Evolutionary conservation across 2,113 vertebrate species (phyloP).

Genomic region (Microcebus ravelobensis): DNA sequence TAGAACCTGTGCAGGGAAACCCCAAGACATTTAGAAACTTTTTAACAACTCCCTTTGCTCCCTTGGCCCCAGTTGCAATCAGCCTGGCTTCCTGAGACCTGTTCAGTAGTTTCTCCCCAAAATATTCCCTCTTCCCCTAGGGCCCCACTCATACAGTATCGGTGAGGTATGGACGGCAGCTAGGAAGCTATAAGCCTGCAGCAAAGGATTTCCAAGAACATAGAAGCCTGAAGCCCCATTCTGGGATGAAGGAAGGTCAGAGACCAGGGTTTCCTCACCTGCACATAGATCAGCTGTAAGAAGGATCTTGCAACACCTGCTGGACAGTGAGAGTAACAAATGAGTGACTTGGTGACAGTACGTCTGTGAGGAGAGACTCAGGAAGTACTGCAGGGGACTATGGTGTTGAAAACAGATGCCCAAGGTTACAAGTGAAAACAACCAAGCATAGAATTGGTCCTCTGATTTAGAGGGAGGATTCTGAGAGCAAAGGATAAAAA

Average conservation of each 20-base stretch:
- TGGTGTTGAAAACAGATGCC: background rate
- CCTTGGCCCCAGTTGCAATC: background rate
- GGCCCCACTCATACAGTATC: background rate
- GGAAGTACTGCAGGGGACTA: background rate
- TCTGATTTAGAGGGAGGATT: background rate
- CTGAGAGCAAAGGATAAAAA: background rate
- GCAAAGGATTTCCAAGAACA: background rate
- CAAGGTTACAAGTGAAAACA: background rate
- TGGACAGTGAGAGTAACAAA: background rate
- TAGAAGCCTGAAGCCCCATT: background rate
- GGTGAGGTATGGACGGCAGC: background rate
- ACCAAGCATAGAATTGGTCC: background rate
- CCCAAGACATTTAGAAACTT: slow-evolving; percentile 52
- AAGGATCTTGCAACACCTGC: background rate
- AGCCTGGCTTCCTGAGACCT: background rate
- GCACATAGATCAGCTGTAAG: background rate
- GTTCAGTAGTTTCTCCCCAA: background rate
- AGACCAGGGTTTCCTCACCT: background rate
- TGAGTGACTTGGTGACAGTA: background rate
- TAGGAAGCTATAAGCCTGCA: background rate
- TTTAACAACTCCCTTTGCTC: slow-evolving; percentile 69
- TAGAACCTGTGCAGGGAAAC: no score
- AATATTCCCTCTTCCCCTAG: background rate
- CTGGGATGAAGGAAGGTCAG: background rate
- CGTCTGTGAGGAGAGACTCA: background rate